Evolutionary conservation across 2,113 vertebrate genomes (phyloP).

Genomic region (Piaya cayana): DNA sequence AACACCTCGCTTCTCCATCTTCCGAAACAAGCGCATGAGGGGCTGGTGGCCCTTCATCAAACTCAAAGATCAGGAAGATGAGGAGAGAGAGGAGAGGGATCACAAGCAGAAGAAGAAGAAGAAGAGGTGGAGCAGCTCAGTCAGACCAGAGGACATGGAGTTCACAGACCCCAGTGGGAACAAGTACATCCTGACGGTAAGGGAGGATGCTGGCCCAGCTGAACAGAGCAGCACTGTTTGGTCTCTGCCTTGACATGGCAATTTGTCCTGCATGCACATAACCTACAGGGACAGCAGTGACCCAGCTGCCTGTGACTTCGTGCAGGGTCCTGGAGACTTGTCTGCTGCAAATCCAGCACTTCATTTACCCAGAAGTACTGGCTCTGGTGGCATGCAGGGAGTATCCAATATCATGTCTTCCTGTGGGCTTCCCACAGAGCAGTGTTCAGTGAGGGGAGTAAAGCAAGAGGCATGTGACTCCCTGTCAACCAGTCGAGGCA

Average conservation of each 20-base stretch:
- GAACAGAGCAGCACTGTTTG: neutral
- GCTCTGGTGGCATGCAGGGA: neutral
- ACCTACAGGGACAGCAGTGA: neutral
- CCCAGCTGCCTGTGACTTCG: neutral
- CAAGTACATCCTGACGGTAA: conserved; percentile 84
- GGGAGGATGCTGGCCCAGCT: neutral
- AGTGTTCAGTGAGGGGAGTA: neutral
- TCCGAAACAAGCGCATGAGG: conserved; percentile 86
- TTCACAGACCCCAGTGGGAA: conserved; percentile 84
- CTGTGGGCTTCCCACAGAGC: neutral
- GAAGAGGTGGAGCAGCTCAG: conserved; percentile 72
- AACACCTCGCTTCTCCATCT: conserved; percentile 86
- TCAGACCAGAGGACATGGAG: conserved; percentile 82
- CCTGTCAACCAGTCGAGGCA: neutral
- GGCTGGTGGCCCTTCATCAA: conserved; percentile 94
- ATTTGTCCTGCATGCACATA: neutral
- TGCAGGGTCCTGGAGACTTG: neutral
- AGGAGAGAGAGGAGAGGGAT: conserved; percentile 81
- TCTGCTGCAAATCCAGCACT: neutral
- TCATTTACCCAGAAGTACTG: neutral
- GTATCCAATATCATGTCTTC: neutral
- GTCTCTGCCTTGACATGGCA: neutral
- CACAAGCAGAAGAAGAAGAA: conserved; percentile 67
- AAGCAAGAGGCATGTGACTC: neutral
- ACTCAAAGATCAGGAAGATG: conserved; percentile 81